Conservation (phyloP, 2,113 vertebrate genomes). For the Aplodontia rufa region DNA sequence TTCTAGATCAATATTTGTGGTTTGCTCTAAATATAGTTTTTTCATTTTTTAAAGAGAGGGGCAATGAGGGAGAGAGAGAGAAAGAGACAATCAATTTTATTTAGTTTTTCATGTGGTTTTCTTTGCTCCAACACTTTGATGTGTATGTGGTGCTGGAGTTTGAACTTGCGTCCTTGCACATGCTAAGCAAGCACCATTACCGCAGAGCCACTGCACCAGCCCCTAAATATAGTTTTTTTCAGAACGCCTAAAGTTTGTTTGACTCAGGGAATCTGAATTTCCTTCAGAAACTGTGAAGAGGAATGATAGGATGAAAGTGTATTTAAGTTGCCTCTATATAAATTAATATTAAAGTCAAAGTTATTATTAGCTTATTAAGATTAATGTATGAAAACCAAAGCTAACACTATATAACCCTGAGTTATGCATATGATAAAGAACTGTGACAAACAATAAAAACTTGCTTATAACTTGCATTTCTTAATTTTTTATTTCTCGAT, state of each 20-base stretch:
- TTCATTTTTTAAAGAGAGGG: no score
- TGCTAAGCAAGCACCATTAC: no score
- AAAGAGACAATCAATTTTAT: no score
- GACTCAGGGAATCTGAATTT: neutral
- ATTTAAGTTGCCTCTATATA: neutral
- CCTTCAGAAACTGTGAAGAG: neutral
- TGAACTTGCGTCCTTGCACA: no score
- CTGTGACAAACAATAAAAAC: neutral
- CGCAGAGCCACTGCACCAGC: no score
- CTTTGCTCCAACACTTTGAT: no score
- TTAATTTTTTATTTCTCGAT: conserved; percentile 9
- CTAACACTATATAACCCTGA: neutral
- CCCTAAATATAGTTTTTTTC: neutral
- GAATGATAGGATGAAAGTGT: neutral
- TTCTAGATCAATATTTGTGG: neutral
- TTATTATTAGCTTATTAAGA: neutral
- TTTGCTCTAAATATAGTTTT: neutral
- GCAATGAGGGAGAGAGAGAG: no score
- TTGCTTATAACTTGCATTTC: conserved; percentile 37
- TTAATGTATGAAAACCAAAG: conserved; percentile 23
- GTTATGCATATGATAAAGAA: neutral
- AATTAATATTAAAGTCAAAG: neutral
- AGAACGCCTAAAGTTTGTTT: neutral
- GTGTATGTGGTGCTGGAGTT: no score
- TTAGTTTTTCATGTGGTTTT: no score